phyloP scores from a whole-genome alignment of 2,797 vertebrate species.

The Florisuga fusca region DNA sequence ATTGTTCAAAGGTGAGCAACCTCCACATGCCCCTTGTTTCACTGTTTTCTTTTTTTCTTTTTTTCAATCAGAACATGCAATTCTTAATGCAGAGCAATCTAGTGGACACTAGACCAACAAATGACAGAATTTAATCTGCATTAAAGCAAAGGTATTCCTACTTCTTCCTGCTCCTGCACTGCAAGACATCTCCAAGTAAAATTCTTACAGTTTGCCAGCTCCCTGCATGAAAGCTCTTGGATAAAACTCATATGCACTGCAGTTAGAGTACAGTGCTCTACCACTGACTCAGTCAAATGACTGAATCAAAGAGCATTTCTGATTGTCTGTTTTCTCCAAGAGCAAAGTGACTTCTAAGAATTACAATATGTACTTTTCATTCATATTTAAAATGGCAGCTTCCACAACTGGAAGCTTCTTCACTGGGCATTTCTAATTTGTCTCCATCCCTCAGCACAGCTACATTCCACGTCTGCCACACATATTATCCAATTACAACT shows the following conservation, averaged over 20 bases:
- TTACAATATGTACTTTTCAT: not conserved
- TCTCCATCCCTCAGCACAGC: not conserved
- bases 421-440: not conserved
- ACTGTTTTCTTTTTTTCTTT: not conserved
- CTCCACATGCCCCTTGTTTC: not conserved
- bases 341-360: not conserved
- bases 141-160: not conserved
- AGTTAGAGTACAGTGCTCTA: not conserved
- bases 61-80: not conserved
- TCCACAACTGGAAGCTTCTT: not conserved
- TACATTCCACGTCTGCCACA: not conserved
- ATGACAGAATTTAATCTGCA: not conserved
- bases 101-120: not conserved
- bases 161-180: not conserved
- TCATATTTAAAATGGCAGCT: not conserved
- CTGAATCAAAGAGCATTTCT: not conserved
- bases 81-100: not conserved
- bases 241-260: not conserved
- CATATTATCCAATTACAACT: not conserved
- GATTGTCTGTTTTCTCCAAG: not conserved
- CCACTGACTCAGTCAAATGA: not conserved
- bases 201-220: not conserved
- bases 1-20: not conserved
- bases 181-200: not conserved
- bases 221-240: not conserved